Percentiles rank a stretch among this genome's conserved stretches.
Evolutionary conservation across 1,140 invertebrate species (phyloP).

Genomic region (Leptinotarsa texana): DNA sequence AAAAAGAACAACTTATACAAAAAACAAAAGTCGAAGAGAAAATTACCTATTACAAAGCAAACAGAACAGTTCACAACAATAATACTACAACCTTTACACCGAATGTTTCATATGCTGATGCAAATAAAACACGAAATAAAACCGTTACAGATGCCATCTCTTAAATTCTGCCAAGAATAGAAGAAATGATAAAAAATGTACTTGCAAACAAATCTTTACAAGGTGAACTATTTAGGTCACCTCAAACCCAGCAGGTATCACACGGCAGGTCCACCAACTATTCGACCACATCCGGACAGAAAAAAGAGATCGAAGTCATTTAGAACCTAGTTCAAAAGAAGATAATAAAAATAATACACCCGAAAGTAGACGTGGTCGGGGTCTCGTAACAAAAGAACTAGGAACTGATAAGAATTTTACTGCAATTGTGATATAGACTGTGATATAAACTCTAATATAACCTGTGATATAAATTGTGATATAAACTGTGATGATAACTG

Average conservation of each 20-base stretch:
- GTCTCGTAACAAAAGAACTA: neutral
- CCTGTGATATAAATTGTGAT: neutral
- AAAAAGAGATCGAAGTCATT: neutral
- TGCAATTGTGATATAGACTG: neutral
- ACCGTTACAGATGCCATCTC: neutral
- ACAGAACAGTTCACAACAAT: too few species aligned
- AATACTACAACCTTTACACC: too few species aligned
- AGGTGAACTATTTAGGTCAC: neutral
- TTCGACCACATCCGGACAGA: neutral
- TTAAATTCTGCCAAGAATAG: neutral
- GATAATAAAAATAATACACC: neutral
- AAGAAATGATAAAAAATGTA: neutral
- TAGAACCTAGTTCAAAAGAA: neutral
- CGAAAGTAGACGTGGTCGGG: neutral
- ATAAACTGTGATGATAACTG: neutral
- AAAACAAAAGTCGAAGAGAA: too few species aligned
- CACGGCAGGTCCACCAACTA: too few species aligned
- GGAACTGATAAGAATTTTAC: neutral
- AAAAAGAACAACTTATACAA: too few species aligned
- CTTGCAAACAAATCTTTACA: neutral
- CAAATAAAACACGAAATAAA: neutral
- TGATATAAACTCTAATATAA: neutral
- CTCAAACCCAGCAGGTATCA: too few species aligned
- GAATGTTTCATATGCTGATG: neutral
- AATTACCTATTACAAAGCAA: too few species aligned